Evolutionary conservation across 1,140 invertebrate species (phyloP), one percentile per base, ranked within the genome.

Genomic region (Nomia melanderi): DNA sequence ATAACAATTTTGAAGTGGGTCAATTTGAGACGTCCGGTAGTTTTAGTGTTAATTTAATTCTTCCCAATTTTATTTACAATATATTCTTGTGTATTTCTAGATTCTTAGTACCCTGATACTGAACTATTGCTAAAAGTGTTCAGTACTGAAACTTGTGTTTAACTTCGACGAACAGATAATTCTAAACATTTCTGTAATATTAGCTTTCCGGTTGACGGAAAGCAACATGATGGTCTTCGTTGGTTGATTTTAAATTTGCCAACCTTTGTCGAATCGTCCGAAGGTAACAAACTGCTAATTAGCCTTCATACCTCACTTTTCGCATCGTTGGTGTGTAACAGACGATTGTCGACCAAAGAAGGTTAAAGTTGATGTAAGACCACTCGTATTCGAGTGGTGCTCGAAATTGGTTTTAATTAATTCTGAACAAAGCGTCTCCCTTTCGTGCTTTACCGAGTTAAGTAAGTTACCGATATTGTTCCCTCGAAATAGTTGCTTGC

Each of bases 381-480:
- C 81, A 44, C 50, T 76, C 56, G 29, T 31, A 75, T 81, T 77
- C 47, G 63, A 81, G 60, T 66, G 60, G 53, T 60, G 27, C 53
- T 56, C 62, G 78, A 83, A 86, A 83, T 87, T 78, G 77, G 81
- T 83, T 83, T 83, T 85, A 83, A 87, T 87, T 87, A 85, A 85
- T 70, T 77, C 77, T 60, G 70, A 77, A 86, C 78, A 85, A 85
- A 83, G 72, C 53, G 60, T 76, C 77, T 71, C 62, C 53, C 47
- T 69, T 66, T 77, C 73, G 53, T 36, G 56, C 67, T 77, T 44
- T 29, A 62, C 36, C n/a, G 66, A 63, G n/a, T 73, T 73, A 60
- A 75, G 62, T 14, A 39, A 50, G 31, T 79, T 63, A 67, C 41
- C 77, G 66, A 79, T 76, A 79, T 84, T 79, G 77, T 79, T 60